A percentile compares a stretch with the other conserved stretches of the same genome.
Conservation (phyloP, 2,888 invertebrate species). For the Drosophila borborema region DNA sequence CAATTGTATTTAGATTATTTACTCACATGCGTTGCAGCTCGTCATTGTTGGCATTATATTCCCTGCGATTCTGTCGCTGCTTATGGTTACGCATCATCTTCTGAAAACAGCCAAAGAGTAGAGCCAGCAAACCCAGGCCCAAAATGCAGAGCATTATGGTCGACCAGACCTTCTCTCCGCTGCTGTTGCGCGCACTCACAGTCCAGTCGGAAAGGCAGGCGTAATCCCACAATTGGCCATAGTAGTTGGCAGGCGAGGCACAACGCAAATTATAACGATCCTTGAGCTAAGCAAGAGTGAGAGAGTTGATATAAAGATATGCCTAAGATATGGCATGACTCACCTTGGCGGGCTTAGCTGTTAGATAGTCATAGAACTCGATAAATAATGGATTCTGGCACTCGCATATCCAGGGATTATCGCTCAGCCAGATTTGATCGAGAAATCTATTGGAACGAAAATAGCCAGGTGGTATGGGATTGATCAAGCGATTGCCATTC, state of each 20-base stretch:
- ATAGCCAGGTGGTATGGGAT: conserved; percentile 87
- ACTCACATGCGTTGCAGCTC: conserved; percentile 83
- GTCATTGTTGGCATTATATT: conserved; percentile 86
- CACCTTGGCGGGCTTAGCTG: conserved; percentile 86
- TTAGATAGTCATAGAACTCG: conserved; percentile 88
- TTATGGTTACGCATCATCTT: conserved; percentile 87
- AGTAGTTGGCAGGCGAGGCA: conserved; percentile 88
- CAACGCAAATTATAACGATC: conserved; percentile 87
- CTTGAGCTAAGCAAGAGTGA: conserved; percentile 64
- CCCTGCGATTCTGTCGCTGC: conserved; percentile 83
- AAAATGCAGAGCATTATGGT: conserved; percentile 86
- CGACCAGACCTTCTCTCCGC: conserved; percentile 87
- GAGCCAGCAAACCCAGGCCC: conserved; percentile 57
- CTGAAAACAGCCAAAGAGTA: conserved; percentile 69
- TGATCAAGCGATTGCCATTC: conserved; percentile 90
- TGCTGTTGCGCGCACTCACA: conserved; percentile 83
- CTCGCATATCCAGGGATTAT: conserved; percentile 92
- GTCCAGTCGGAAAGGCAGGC: conserved; percentile 89
- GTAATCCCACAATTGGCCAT: conserved; percentile 89
- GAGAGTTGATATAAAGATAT: too few species aligned
- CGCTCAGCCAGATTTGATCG: conserved; percentile 87
- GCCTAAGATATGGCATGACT: background rate
- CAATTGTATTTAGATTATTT: background rate
- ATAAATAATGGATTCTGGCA: conserved; percentile 88
- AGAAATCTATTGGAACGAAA: conserved; percentile 88